These are phyloP conservation scores for Morpho helenor DNA, from an alignment of 2,888 invertebrate genomes.

Conservation along the genomic window DNA sequence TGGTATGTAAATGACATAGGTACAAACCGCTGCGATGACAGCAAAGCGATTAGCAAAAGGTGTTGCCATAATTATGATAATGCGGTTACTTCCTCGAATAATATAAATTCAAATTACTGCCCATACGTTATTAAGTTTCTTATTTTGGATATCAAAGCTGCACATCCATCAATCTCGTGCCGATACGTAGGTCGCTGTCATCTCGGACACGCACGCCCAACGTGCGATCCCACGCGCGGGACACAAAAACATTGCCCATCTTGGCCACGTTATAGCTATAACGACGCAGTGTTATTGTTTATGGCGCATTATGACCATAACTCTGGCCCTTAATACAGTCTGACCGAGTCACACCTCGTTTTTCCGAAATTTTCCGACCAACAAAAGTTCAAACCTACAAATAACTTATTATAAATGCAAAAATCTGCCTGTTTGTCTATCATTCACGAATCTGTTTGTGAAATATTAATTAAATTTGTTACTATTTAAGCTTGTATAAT, in stretches of 20 bases:
- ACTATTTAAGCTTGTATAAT: too few relatives aligned
- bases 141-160: not conserved
- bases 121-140: not conserved
- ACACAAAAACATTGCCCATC: conserved; percentile 9
- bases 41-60: too few relatives aligned
- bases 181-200: conserved; percentile 10
- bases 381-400: too few relatives aligned
- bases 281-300: conserved; percentile 18
- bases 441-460: too few relatives aligned
- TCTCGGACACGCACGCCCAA: conserved; percentile 9
- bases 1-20: too few relatives aligned
- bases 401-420: too few relatives aligned
- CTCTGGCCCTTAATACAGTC: conserved; percentile 3
- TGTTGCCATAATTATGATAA: too few relatives aligned
- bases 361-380: conserved; percentile 2
- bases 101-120: conserved; percentile 1
- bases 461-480: too few relatives aligned
- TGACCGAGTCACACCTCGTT: not conserved
- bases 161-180: conserved; percentile 17
- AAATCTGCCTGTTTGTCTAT: too few relatives aligned
- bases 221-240: conserved; percentile 18
- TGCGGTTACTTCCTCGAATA: not conserved
- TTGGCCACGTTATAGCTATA: conserved; percentile 9
- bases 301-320: conserved; percentile 26
- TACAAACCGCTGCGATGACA: too few relatives aligned